Percentiles rank a stretch among this genome's conserved stretches.
phyloP scores from a whole-genome alignment of 1,140 invertebrate genomes.

The Calycopis cecrops region DNA sequence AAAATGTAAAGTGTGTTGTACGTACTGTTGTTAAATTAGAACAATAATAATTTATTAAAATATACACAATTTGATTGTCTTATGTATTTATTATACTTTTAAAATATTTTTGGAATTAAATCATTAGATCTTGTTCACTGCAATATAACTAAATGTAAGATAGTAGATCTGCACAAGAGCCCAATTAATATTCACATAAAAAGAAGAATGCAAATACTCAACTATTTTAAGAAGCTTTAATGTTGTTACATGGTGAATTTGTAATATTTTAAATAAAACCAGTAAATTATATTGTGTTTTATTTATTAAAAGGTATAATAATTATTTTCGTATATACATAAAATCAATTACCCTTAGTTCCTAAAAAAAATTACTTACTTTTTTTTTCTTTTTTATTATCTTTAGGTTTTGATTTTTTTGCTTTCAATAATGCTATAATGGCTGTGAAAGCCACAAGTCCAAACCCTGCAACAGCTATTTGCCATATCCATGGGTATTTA shows the following conservation, averaged over 20 bases:
- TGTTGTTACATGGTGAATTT: background rate
- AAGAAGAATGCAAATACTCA: background rate
- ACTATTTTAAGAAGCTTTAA: constrained; percentile 9
- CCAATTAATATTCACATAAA: too few species aligned
- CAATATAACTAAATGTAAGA: too few species aligned
- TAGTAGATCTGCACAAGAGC: too few species aligned
- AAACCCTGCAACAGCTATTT: constrained; percentile 77
- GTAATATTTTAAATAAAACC: constrained; percentile 3
- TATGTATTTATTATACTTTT: too few species aligned
- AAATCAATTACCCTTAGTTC: background rate
- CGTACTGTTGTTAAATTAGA: too few species aligned
- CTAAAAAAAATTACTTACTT: constrained; percentile 54
- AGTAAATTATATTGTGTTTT: background rate
- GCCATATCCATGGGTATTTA: constrained; percentile 82
- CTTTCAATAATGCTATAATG: constrained; percentile 67
- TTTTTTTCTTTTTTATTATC: constrained; percentile 75
- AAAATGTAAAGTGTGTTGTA: too few species aligned
- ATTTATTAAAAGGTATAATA: constrained; percentile 5
- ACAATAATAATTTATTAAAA: too few species aligned
- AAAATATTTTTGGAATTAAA: too few species aligned
- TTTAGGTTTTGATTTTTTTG: constrained; percentile 72
- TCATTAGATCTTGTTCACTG: too few species aligned
- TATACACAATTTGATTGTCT: too few species aligned
- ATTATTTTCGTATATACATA: background rate
- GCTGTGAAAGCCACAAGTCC: constrained; percentile 76